phyloP scores from a whole-genome alignment of 1,140 invertebrate species.

The Drosophila simulans region DNA sequence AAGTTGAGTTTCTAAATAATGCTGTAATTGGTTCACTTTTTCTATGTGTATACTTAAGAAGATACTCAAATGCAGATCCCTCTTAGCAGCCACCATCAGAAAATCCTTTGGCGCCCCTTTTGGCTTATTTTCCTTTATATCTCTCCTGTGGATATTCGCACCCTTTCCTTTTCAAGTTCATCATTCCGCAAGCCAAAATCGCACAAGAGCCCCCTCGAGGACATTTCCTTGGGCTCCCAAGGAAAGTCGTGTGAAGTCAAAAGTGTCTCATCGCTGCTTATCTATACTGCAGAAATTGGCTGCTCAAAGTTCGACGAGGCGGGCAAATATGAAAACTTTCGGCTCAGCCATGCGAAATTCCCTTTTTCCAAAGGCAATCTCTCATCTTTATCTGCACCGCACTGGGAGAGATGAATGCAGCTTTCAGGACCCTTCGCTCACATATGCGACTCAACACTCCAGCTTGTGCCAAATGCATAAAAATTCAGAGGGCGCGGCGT shows the following conservation, averaged over 20 bases:
- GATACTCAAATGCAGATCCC: slow-evolving; percentile 12
- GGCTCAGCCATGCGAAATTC: slow-evolving; percentile 62
- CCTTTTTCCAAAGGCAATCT: slow-evolving; percentile 61
- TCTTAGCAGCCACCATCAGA: background rate
- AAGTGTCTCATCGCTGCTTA: slow-evolving; percentile 71
- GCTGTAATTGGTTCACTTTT: slow-evolving; percentile 3
- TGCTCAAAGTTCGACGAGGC: slow-evolving; percentile 70
- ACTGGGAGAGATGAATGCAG: slow-evolving; percentile 41
- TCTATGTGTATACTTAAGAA: background rate
- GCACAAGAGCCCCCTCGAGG: slow-evolving; percentile 28
- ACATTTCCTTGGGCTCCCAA: slow-evolving; percentile 27
- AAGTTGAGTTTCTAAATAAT: background rate
- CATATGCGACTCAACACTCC: slow-evolving; percentile 70
- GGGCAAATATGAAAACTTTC: slow-evolving; percentile 71
- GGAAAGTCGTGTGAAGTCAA: slow-evolving; percentile 48
- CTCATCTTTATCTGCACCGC: slow-evolving; percentile 38
- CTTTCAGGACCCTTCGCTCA: slow-evolving; percentile 42
- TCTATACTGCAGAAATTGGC: slow-evolving; percentile 64
- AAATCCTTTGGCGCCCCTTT: slow-evolving; percentile 20
- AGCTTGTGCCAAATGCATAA: slow-evolving; percentile 75
- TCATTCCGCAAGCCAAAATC: slow-evolving; percentile 38
- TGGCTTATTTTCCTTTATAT: slow-evolving; percentile 37
- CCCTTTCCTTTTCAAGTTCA: slow-evolving; percentile 49
- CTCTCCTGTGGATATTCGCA: slow-evolving; percentile 30
- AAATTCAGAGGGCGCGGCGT: slow-evolving; percentile 51